phyloP scores from a whole-genome alignment of 2,113 vertebrate species.

The Ochotona princeps region DNA sequence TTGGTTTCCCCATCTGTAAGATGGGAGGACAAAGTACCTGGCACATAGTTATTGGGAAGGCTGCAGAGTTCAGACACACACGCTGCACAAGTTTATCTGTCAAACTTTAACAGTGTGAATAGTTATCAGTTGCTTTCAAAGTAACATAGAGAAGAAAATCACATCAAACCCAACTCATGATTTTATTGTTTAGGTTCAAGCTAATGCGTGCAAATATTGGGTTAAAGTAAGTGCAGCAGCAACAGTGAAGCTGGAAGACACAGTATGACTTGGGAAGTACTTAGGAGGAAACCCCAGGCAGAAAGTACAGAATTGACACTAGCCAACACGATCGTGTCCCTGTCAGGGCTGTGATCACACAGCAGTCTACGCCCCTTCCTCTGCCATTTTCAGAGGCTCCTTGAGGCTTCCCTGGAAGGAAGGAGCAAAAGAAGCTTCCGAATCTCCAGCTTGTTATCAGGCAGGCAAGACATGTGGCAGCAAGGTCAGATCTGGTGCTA shows the following conservation, averaged over 20 bases:
- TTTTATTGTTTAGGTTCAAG: neutral
- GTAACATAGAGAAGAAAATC: neutral
- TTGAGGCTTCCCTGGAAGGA: neutral
- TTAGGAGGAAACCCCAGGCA: neutral
- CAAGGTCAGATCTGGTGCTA: neutral
- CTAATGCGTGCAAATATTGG: neutral
- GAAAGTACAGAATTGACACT: neutral
- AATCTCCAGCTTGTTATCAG: neutral
- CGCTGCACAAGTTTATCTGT: neutral
- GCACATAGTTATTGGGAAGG: neutral
- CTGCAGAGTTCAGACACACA: neutral
- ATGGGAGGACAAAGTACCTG: neutral
- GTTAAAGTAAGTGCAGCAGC: neutral
- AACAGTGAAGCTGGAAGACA: neutral
- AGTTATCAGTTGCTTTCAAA: conserved; percentile 14
- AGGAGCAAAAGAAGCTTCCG: neutral
- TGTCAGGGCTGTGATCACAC: neutral
- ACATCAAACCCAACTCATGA: neutral
- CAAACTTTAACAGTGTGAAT: neutral
- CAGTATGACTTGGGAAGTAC: neutral
- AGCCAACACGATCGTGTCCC: neutral
- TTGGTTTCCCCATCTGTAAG: conserved; percentile 40
- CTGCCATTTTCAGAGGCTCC: neutral
- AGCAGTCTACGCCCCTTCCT: neutral
- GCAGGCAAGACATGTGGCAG: neutral